Base-by-base conservation (phyloP, 2,797 vertebrate species). In the Gila robusta region DNA sequence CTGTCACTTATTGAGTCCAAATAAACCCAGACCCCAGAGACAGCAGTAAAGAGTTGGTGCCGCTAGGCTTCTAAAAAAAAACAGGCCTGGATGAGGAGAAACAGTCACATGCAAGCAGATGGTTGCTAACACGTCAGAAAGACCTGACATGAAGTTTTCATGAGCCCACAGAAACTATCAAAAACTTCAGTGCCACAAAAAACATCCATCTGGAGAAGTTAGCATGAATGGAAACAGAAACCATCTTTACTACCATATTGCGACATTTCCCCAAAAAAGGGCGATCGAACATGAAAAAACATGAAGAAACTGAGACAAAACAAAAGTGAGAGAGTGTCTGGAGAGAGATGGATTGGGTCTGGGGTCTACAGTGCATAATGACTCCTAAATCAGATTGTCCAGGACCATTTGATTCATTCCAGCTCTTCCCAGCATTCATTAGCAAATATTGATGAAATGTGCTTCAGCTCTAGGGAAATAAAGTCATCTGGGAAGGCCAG, bases 61-160 rank as follows among this genome's bases (percentile, higher is more conserved):
- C 17, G 19, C 21, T 12, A 71, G 23, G 23, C 56, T 78, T 2
- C 1, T 17, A 3, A 59, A 56, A 21, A 56, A 1, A 56, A 69
- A 78, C 47, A 44, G 64, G 41, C 21, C 41, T 23, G 28, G 35
- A 35, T 67, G 26, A 70, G 77, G 37, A 59, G 49, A 85, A 85
- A 79, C 5, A 2, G 37, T 59, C 37, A 79, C 19, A 5, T 79
- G 26, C 66, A 41, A 62, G 49, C 76, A 85, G 76, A 85, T 85
- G 76, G 66, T 5, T 47, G 76, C 28, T 85, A 78, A 79, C 64
- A 78, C 32, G 74, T 54, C 66, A 37, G 32, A 69, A 23, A 41
- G 49, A 26, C 26, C 37, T 2, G 83, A 62, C 66, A 71, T 85
- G 3, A 85, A 71, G 83, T 59, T 79, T 85, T 79, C 83, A 85